A percentile compares a stretch with the other conserved stretches of the same genome.
phyloP scores from a whole-genome alignment of 2,888 invertebrate species.

The Diogma glabrata region DNA sequence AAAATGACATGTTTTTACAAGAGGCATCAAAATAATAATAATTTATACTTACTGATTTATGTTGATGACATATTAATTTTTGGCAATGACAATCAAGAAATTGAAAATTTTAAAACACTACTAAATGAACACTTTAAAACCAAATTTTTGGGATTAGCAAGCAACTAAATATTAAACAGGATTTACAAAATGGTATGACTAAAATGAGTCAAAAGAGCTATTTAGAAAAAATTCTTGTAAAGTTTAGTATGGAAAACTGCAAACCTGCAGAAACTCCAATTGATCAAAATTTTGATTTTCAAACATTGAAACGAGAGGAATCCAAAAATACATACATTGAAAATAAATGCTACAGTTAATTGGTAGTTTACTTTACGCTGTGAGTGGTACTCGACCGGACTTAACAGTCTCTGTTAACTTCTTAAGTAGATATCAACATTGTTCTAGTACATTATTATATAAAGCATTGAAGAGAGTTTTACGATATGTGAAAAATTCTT shows the following conservation, averaged over 20 bases:
- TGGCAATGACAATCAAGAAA: background rate
- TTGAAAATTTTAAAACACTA: too few relatives aligned
- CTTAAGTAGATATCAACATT: slow-evolving; percentile 7
- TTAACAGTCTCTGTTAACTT: background rate
- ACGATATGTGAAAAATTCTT: background rate
- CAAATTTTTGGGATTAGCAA: slow-evolving; percentile 3
- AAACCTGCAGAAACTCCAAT: background rate
- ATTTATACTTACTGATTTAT: slow-evolving; percentile 5
- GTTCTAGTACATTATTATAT: background rate
- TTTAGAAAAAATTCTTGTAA: background rate
- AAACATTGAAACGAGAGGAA: background rate
- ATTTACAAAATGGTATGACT: slow-evolving; percentile 1
- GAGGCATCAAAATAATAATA: background rate
- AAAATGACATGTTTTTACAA: slow-evolving; percentile 4
- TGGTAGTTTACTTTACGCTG: background rate
- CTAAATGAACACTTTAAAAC: slow-evolving; percentile 4
- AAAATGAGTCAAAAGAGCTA: background rate
- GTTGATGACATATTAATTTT: slow-evolving; percentile 2
- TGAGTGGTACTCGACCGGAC: background rate
- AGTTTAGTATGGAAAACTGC: background rate
- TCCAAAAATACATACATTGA: background rate
- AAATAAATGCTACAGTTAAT: background rate
- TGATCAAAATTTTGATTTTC: background rate
- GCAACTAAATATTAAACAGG: background rate
- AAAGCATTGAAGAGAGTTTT: slow-evolving; percentile 3